These are phyloP conservation scores for Platysternon megacephalum DNA, from an alignment of 2,113 vertebrate genomes.

Conservation along the genomic window DNA sequence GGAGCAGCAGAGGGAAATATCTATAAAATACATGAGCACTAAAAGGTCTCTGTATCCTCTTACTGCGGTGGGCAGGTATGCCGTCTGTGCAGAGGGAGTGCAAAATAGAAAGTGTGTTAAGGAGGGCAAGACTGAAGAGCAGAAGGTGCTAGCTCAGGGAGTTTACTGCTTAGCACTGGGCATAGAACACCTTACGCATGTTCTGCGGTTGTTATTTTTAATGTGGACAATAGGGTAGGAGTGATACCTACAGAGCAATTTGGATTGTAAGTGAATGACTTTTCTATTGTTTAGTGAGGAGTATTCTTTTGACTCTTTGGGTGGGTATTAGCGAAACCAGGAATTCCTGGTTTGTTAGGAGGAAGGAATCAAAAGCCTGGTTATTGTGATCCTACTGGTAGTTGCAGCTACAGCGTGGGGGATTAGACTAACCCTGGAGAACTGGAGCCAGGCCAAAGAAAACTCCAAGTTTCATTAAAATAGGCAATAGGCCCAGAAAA, in stretches of 20 bases:
- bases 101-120: neutral
- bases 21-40: neutral
- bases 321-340: fast-evolving
- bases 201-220: neutral
- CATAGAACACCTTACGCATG: neutral
- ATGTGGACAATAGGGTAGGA: fast-evolving
- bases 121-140: neutral
- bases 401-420: neutral
- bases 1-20: neutral
- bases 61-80: neutral
- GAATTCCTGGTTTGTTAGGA: neutral
- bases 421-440: neutral
- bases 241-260: fast-evolving
- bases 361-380: neutral
- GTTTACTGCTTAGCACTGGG: neutral
- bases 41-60: neutral
- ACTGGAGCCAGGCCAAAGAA: neutral
- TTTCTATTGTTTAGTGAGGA: neutral
- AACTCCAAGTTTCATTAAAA: neutral
- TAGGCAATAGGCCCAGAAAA: neutral
- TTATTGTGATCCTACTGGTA: neutral
- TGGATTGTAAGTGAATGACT: neutral
- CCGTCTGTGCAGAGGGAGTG: neutral
- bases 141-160: neutral
- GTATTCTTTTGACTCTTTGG: fast-evolving